phyloP scores from a whole-genome alignment of 2,797 vertebrate genomes.

The Anableps anableps region DNA sequence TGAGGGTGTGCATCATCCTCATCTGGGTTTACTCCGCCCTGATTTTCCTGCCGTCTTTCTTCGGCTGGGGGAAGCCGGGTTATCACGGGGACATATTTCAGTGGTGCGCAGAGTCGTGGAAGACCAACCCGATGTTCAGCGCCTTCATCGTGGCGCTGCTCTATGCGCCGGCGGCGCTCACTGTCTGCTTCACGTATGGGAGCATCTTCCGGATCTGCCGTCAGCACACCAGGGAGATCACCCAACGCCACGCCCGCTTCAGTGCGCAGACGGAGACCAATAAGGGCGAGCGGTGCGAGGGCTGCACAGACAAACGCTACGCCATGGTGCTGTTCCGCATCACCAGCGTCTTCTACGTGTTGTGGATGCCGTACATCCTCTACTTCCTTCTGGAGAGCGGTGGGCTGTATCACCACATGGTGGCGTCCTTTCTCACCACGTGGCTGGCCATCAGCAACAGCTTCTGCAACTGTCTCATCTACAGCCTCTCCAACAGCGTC shows the following conservation, averaged over 20 bases:
- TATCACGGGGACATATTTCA: constrained; percentile 94
- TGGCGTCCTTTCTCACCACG: constrained; percentile 92
- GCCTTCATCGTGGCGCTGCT: constrained; percentile 90
- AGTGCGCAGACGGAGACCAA: constrained; percentile 83
- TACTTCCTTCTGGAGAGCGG: constrained; percentile 96
- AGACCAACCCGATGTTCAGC: constrained; percentile 88
- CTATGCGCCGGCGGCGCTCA: constrained; percentile 90
- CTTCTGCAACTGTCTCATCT: constrained; percentile 98
- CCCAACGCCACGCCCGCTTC: constrained; percentile 89
- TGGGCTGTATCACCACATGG: constrained; percentile 84
- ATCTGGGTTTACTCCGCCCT: constrained; percentile 93
- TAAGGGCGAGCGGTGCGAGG: constrained; percentile 70
- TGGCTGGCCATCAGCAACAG: constrained; percentile 98
- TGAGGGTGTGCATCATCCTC: constrained; percentile 88
- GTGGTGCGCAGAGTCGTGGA: constrained; percentile 92
- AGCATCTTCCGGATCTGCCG: constrained; percentile 96
- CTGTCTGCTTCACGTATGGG: constrained; percentile 94
- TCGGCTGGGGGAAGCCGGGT: constrained; percentile 95
- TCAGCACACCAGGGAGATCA: constrained; percentile 94
- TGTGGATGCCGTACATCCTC: constrained; percentile 96
- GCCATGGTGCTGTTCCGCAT: constrained; percentile 95
- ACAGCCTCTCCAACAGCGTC: constrained; percentile 96
- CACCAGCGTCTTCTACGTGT: constrained; percentile 95
- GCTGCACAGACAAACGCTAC: constrained; percentile 90
- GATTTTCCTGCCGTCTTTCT: constrained; percentile 92